Base-by-base conservation (phyloP, 1,140 invertebrate species). In the Diorhabda carinulata region DNA sequence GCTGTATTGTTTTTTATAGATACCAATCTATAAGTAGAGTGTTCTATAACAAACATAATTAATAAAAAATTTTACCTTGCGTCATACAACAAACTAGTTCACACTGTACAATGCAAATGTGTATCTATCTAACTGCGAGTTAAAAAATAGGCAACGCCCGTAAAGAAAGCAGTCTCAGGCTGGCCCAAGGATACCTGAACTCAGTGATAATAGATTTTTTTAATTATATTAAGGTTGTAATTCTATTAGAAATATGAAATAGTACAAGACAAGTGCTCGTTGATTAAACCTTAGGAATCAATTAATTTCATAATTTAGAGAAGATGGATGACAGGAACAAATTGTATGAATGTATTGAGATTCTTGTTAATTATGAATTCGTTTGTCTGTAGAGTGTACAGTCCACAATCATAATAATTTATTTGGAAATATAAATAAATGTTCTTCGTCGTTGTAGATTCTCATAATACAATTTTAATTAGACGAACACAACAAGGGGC, bases 71-170 rank as follows among this genome's bases (percentile, higher is more conserved):
- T 8, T 52, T 52, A 52, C n/a, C 47, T 52, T 52, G 47, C 47
- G 47, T 52, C 47, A 52, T 4, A 52, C 47, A 52, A 8, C 47
- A 52, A 52, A 52, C 47, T 52, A 52, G 47, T 52, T 52, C 47
- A 52, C 47, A 52, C 47, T 52, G 47, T 52, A 52, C 47, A 52
- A 25, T 25, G 25, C 25, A 25, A 25, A 52, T 52, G 47, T n/a
- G n/a, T 8, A 52, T 52, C n/a, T 52, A 52, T 52, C 47, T 52
- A 52, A 52, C 47, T 52, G 47, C 47, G 47, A 8, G 3, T 52
- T 52, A 52, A 52, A 52, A 52, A 52, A 52, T 52, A 52, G 47
- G n/a, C 47, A 52, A 52, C 47, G 47, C 47, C 47, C 47, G 47
- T 52, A 52, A 52, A 52, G 47, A 52, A 52, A 52, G 47, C 47